These are phyloP conservation scores for Aleiodes leptofemur DNA, from an alignment of 2,888 invertebrate genomes.

Conservation along the genomic window DNA sequence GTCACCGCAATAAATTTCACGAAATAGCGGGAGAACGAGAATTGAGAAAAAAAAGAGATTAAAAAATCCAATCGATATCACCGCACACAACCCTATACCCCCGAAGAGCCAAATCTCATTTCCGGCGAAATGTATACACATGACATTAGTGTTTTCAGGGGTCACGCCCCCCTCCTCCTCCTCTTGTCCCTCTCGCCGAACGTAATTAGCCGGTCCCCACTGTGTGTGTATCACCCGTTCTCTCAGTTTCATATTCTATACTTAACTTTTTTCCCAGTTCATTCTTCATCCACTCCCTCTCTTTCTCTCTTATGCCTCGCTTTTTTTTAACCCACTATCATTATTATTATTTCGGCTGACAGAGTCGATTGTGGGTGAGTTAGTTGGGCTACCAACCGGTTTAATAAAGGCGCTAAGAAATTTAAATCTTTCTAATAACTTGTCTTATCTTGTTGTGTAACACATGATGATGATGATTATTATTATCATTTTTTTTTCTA, in stretches of 20 bases:
- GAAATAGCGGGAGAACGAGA: neutral
- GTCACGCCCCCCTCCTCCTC: conserved; percentile 53
- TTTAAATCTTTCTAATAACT: conserved; percentile 41
- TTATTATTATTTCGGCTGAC: conserved; percentile 21
- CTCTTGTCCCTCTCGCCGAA: conserved; percentile 43
- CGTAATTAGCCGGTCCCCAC: conserved; percentile 53
- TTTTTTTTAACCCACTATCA: conserved; percentile 5
- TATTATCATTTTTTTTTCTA: no score
- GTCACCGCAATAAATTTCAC: conserved; percentile 26
- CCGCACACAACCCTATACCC: conserved; percentile 39
- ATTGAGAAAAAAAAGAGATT: neutral
- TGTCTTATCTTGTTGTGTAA: no score
- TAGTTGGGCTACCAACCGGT: conserved; percentile 59
- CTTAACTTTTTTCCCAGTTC: conserved; percentile 49
- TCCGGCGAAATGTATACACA: conserved; percentile 58
- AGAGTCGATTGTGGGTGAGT: conserved; percentile 40
- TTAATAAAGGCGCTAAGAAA: conserved; percentile 60
- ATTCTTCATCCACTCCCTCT: conserved; percentile 38
- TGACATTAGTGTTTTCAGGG: conserved; percentile 58
- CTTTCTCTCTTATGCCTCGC: neutral
- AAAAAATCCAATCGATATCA: conserved; percentile 29
- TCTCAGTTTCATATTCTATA: conserved; percentile 46
- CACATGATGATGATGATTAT: no score
- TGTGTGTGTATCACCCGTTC: conserved; percentile 10
- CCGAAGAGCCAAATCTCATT: conserved; percentile 58